A percentile compares a stretch with the other conserved stretches of the same genome.
Conservation (phyloP, 2,888 invertebrate species). For the Perizoma affinitatum region DNA sequence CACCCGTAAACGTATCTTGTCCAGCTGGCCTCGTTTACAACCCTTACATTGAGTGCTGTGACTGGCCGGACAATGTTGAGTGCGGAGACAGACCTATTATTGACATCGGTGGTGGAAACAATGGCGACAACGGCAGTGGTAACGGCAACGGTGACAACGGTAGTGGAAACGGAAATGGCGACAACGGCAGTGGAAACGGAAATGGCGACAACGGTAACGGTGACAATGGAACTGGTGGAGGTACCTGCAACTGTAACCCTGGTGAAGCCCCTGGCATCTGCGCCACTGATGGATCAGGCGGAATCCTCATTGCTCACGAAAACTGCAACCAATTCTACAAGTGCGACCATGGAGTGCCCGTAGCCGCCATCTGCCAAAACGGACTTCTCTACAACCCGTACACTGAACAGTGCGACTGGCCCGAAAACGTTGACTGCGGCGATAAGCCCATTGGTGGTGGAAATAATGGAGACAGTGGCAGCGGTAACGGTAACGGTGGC, state of each 20-base stretch:
- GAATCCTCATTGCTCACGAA: slow-evolving; percentile 49
- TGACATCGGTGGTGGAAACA: slow-evolving; percentile 26
- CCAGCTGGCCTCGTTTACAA: slow-evolving; percentile 43
- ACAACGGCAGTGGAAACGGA: slow-evolving; percentile 13
- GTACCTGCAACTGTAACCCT: slow-evolving; percentile 40
- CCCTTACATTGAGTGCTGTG: slow-evolving; percentile 43
- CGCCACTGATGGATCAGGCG: slow-evolving; percentile 44
- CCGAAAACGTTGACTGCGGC: slow-evolving; percentile 41
- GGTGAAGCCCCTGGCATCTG: slow-evolving; percentile 49
- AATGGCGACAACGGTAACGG: slow-evolving; percentile 10
- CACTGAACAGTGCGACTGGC: slow-evolving; percentile 43
- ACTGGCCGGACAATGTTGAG: slow-evolving; percentile 48
- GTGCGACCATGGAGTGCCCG: slow-evolving; percentile 44
- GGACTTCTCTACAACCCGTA: slow-evolving; percentile 43
- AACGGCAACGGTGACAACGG: slow-evolving; percentile 11
- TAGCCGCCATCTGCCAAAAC: slow-evolving; percentile 34
- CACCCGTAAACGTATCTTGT: slow-evolving; percentile 39
- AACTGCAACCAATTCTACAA: slow-evolving; percentile 53
- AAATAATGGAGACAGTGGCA: neutral
- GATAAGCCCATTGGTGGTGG: slow-evolving; percentile 25
- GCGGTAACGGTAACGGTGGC: neutral
- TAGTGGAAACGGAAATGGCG: slow-evolving; percentile 15
- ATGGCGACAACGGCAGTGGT: slow-evolving; percentile 10
- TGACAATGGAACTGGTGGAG: slow-evolving; percentile 14
- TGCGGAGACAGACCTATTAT: slow-evolving; percentile 45